Evolutionary conservation across 2,113 vertebrate genomes (phyloP).

Genomic region (Ophthalmotilapia sp.): DNA sequence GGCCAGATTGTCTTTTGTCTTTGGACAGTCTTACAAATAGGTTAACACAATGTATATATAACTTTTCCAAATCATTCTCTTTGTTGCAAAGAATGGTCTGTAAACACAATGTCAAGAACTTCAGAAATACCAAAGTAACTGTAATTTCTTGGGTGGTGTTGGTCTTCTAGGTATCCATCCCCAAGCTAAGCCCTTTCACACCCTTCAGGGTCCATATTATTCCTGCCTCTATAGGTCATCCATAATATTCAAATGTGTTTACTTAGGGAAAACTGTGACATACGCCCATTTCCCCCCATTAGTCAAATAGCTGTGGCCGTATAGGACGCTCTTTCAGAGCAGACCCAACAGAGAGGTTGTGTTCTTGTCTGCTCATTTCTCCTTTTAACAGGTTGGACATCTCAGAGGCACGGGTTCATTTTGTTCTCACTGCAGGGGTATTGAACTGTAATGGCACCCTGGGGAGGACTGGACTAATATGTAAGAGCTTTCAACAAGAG

Average conservation of each 20-base stretch:
- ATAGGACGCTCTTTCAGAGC: conserved; percentile 30
- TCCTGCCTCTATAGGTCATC: conserved; percentile 52
- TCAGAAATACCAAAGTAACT: conserved; percentile 44
- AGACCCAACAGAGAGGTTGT: conserved; percentile 27
- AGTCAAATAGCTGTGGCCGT: conserved; percentile 47
- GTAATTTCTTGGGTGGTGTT: conserved; percentile 21
- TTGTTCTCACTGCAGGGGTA: conserved; percentile 67
- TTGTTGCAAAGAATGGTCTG: background rate
- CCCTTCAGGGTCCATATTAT: conserved; percentile 25
- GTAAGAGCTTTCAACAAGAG: conserved; percentile 55
- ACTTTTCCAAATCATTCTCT: background rate
- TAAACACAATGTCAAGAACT: background rate
- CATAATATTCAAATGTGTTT: conserved; percentile 63
- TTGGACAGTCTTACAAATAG: background rate
- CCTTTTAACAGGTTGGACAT: conserved; percentile 69
- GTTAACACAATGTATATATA: background rate
- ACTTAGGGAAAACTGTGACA: conserved; percentile 45
- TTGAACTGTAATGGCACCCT: conserved; percentile 66
- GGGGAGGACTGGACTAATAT: conserved; percentile 50
- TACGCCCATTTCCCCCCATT: conserved; percentile 64
- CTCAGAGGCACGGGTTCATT: conserved; percentile 64
- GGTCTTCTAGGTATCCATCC: background rate
- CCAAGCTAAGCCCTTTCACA: conserved; percentile 35
- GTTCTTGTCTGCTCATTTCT: conserved; percentile 60
- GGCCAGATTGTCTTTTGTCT: background rate